A percentile compares a stretch with the other conserved stretches of the same genome.
phyloP scores from a whole-genome alignment of 2,113 vertebrate species.

The Oreamnos americanus region DNA sequence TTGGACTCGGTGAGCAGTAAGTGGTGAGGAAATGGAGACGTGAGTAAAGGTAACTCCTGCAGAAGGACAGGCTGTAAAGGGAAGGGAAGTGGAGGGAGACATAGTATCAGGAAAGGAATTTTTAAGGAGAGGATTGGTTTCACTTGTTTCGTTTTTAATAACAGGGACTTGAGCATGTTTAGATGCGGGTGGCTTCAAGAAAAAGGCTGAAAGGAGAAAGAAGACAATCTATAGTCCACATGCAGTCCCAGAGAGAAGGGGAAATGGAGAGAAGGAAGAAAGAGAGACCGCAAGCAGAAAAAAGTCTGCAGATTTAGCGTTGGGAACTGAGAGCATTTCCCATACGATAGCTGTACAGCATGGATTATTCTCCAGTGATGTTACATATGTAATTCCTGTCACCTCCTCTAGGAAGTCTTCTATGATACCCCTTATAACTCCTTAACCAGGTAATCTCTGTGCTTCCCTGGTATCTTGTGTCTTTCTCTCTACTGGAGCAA shows the following conservation, averaged over 20 bases:
- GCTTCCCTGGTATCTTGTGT: not conserved
- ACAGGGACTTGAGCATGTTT: not conserved
- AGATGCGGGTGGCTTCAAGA: not conserved
- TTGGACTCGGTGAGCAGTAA: not conserved
- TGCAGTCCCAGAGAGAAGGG: not conserved
- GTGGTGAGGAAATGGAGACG: not conserved
- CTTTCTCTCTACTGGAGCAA: not conserved
- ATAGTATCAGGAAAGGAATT: not conserved
- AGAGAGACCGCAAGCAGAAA: not conserved
- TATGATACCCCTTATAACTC: not conserved
- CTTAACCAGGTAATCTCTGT: not conserved
- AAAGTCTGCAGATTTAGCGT: not conserved
- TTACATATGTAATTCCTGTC: not conserved
- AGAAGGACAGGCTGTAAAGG: not conserved
- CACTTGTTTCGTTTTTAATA: not conserved
- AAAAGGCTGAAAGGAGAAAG: not conserved
- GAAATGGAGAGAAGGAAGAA: not conserved
- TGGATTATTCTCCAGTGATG: not conserved
- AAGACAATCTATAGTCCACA: not conserved
- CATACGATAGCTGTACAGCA: not conserved
- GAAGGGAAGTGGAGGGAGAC: not conserved
- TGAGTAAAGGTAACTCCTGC: not conserved
- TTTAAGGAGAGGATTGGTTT: not conserved
- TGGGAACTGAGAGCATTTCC: not conserved
- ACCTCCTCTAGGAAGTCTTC: not conserved